Conservation (phyloP, 2,797 vertebrate genomes). For the Semotilus atromaculatus region DNA sequence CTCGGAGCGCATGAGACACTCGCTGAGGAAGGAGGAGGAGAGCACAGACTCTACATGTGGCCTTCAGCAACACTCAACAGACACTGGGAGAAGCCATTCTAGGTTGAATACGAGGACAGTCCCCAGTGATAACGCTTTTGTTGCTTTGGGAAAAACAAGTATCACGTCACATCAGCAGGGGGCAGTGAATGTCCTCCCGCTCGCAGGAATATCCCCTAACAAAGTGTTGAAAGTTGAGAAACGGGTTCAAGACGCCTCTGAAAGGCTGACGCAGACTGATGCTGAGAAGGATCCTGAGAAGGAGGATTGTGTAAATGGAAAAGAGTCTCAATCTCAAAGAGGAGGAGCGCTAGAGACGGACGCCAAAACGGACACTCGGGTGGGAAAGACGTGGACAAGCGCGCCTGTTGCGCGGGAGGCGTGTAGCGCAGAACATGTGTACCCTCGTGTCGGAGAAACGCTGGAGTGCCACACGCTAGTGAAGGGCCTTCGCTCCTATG, state of each 20-base stretch:
- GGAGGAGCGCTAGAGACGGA: conserved; percentile 58
- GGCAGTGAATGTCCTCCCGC: conserved; percentile 25
- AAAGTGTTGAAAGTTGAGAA: conserved; percentile 51
- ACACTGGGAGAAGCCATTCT: conserved; percentile 36
- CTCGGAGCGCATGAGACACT: not conserved
- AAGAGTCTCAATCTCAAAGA: conserved; percentile 57
- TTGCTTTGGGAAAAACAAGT: conserved; percentile 23
- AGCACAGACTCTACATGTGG: not conserved
- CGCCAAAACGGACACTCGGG: conserved; percentile 50
- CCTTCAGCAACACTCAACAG: not conserved
- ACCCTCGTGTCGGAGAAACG: conserved; percentile 74
- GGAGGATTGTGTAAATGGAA: conserved; percentile 28
- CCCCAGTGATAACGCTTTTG: not conserved
- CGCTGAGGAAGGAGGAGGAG: not conserved
- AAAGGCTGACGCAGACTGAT: conserved; percentile 58
- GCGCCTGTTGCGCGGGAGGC: conserved; percentile 64
- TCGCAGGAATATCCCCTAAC: conserved; percentile 58
- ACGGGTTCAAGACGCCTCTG: conserved; percentile 56
- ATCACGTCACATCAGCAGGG: conserved; percentile 15
- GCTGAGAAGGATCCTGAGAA: conserved; percentile 17
- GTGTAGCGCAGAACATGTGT: conserved; percentile 63
- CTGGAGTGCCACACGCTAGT: conserved; percentile 84
- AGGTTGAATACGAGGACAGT: conserved; percentile 40
- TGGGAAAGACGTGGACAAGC: conserved; percentile 63
- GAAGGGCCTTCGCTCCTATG: conserved; percentile 80